Conservation (phyloP, 2,888 invertebrate species). For the Ophion ventricosus region DNA sequence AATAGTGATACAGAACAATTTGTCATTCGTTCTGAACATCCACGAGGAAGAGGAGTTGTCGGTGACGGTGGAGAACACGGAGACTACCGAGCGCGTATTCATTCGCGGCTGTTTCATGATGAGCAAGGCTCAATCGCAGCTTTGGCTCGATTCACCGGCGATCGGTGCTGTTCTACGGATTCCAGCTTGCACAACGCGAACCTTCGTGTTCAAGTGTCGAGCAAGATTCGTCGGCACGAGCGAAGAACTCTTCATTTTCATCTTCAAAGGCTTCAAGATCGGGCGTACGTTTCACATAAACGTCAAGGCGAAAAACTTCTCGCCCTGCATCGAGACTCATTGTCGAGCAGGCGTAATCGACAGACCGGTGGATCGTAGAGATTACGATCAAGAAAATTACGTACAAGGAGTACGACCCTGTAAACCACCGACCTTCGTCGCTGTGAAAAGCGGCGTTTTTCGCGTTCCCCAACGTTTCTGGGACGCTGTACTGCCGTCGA, state of each 20-base stretch:
- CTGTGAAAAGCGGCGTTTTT: constrained; percentile 82
- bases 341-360: background rate
- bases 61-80: constrained; percentile 84
- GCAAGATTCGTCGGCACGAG: constrained; percentile 87
- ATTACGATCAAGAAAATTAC: constrained; percentile 80
- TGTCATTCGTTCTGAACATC: constrained; percentile 82
- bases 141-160: constrained; percentile 83
- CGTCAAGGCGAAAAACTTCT: constrained; percentile 79
- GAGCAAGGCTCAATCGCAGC: constrained; percentile 85
- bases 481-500: constrained; percentile 78
- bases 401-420: constrained; percentile 85
- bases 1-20: constrained; percentile 84
- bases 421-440: constrained; percentile 86
- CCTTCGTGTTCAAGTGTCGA: constrained; percentile 84
- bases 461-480: constrained; percentile 83
- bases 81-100: constrained; percentile 82
- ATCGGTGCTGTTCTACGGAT: constrained; percentile 81
- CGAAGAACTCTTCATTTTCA: constrained; percentile 86
- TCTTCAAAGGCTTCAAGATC: constrained; percentile 87
- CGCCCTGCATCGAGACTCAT: background rate
- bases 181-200: constrained; percentile 82
- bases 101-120: constrained; percentile 84
- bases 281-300: constrained; percentile 86
- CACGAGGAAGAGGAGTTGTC: constrained; percentile 82
- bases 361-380: constrained; percentile 59